Conservation (phyloP, 2,888 invertebrate genomes). For the Arctia plantaginis region DNA sequence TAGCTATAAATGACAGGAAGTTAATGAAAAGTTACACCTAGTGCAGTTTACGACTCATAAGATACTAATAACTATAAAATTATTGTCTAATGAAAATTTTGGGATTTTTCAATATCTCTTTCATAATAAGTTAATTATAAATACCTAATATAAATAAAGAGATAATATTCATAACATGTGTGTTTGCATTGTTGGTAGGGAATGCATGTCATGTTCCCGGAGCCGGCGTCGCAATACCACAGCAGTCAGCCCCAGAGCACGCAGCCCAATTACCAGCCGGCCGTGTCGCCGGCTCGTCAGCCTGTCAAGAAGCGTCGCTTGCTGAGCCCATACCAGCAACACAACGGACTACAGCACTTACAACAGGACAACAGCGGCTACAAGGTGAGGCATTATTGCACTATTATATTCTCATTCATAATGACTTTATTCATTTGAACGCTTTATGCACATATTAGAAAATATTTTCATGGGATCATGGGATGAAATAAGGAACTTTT, state of each 20-base stretch:
- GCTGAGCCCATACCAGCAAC: slow-evolving; percentile 70
- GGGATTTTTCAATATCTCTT: not conserved
- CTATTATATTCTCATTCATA: no score
- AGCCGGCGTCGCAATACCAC: slow-evolving; percentile 81
- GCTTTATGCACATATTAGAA: no score
- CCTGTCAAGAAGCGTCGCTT: slow-evolving; percentile 80
- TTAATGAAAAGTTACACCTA: not conserved
- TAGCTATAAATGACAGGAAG: not conserved
- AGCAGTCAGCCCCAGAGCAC: slow-evolving; percentile 78
- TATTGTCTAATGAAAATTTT: not conserved
- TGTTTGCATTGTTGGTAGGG: slow-evolving; percentile 82
- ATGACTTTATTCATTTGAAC: no score
- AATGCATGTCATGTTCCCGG: slow-evolving; percentile 95
- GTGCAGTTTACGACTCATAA: not conserved
- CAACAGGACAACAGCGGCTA: slow-evolving; percentile 71
- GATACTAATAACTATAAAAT: not conserved
- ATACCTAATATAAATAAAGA: not conserved
- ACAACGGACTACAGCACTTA: slow-evolving; percentile 57
- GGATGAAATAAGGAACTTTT: not conserved
- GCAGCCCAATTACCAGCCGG: slow-evolving; percentile 74
- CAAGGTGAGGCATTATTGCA: slow-evolving; percentile 66
- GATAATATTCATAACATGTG: slow-evolving; percentile 20
- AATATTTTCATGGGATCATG: no score
- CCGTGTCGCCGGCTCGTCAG: slow-evolving; percentile 76
- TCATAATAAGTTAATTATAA: not conserved